Conservation (phyloP, 2,888 invertebrate species). For the Steromphala cineraria region DNA sequence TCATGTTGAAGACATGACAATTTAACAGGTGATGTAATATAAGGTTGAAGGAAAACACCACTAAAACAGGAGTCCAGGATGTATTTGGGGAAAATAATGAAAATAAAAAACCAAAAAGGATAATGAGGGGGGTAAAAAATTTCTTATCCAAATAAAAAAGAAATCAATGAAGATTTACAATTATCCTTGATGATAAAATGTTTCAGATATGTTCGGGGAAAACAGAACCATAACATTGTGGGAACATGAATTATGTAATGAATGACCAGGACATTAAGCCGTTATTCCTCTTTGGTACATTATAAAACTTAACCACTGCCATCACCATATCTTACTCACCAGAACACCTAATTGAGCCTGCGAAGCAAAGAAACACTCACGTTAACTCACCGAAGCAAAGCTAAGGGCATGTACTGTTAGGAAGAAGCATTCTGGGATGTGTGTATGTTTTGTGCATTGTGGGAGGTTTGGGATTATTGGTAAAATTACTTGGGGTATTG, state of each 20-base stretch:
- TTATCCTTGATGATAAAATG: no score
- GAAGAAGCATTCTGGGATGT: no score
- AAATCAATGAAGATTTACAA: background rate
- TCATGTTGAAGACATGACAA: background rate
- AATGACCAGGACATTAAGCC: no score
- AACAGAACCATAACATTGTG: no score
- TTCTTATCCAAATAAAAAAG: background rate
- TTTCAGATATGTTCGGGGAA: no score
- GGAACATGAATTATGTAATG: no score
- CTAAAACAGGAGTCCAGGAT: background rate
- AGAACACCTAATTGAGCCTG: conserved; percentile 28
- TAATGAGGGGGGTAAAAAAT: no score
- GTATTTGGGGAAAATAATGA: background rate
- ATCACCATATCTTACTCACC: conserved; percentile 20
- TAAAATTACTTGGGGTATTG: no score
- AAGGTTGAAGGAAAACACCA: background rate
- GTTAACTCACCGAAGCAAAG: background rate
- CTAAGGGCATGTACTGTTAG: background rate
- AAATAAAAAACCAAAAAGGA: background rate
- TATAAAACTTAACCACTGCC: background rate
- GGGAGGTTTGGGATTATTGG: no score
- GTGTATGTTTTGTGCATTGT: no score
- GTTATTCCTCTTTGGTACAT: no score
- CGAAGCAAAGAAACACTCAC: conserved; percentile 6
- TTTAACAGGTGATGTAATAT: background rate